A percentile compares a stretch with the other conserved stretches of the same genome.
These are phyloP conservation scores for Caracal caracal DNA, from an alignment of 2,113 vertebrate species.

Conservation along the genomic window DNA sequence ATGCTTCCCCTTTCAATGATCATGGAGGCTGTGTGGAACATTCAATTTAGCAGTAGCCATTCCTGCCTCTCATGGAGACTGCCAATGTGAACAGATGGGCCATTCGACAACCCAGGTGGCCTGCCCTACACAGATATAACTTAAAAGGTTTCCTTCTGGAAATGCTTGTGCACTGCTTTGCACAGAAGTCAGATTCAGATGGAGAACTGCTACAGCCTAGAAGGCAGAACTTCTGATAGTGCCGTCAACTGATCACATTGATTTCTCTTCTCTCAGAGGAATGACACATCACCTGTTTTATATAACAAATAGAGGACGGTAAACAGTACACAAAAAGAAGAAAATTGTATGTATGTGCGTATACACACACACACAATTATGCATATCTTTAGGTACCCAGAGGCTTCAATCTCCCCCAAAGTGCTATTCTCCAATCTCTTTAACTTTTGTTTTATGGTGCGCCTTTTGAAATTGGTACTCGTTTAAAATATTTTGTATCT, in stretches of 20 bases:
- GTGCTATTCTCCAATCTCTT: background rate
- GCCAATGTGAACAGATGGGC: constrained; percentile 58
- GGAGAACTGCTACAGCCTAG: background rate
- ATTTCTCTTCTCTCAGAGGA: background rate
- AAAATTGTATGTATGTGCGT: background rate
- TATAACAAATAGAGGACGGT: background rate
- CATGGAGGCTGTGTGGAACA: background rate
- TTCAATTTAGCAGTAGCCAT: background rate
- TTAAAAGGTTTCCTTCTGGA: constrained; percentile 48
- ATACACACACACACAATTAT: background rate
- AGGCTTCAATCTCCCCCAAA: background rate
- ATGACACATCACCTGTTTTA: constrained; percentile 28
- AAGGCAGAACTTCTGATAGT: background rate
- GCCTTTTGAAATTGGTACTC: background rate
- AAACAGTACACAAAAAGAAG: background rate
- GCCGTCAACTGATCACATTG: background rate
- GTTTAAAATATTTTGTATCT: constrained; percentile 42
- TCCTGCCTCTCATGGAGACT: background rate
- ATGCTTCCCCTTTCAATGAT: background rate
- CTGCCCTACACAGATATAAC: background rate
- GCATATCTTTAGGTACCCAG: background rate
- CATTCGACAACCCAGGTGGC: constrained; percentile 48
- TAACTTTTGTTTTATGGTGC: background rate
- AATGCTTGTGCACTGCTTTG: background rate
- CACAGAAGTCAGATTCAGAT: background rate